phyloP scores from a whole-genome alignment of 1,140 invertebrate species.

The Saccostrea glomerata region DNA sequence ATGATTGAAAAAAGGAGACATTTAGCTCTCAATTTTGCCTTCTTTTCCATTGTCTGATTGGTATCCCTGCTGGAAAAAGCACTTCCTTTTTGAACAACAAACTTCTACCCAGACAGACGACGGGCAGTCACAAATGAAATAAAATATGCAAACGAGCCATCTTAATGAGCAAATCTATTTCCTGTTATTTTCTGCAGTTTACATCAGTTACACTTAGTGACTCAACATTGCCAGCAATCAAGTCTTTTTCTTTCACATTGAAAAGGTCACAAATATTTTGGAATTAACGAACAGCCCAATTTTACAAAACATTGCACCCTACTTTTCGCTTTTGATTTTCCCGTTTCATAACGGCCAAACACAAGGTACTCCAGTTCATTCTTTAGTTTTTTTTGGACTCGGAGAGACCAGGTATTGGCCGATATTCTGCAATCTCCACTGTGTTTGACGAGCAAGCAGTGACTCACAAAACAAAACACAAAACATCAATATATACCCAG shows the following conservation, averaged over 20 bases:
- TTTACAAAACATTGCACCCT: background rate
- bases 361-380: slow-evolving; percentile 2
- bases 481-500: slow-evolving; percentile 34
- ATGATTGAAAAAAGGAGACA: slow-evolving; percentile 28
- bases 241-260: background rate
- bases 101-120: background rate
- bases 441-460: slow-evolving; percentile 4
- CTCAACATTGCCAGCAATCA: background rate
- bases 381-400: background rate
- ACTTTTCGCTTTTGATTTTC: slow-evolving; percentile 8
- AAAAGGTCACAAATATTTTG: slow-evolving; percentile 27
- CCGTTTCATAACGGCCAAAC: background rate
- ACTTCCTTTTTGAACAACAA: background rate
- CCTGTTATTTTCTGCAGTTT: slow-evolving; percentile 32
- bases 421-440: background rate
- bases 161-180: slow-evolving; percentile 29
- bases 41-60: slow-evolving; percentile 13
- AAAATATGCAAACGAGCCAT: slow-evolving; percentile 5
- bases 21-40: slow-evolving; percentile 14
- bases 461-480: slow-evolving; percentile 24
- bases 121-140: background rate
- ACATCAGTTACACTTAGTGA: slow-evolving; percentile 13
- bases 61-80: background rate
- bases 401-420: background rate
- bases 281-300: background rate